phyloP scores from a whole-genome alignment of 1,140 invertebrate genomes.

The Adoxophyes honmai region DNA sequence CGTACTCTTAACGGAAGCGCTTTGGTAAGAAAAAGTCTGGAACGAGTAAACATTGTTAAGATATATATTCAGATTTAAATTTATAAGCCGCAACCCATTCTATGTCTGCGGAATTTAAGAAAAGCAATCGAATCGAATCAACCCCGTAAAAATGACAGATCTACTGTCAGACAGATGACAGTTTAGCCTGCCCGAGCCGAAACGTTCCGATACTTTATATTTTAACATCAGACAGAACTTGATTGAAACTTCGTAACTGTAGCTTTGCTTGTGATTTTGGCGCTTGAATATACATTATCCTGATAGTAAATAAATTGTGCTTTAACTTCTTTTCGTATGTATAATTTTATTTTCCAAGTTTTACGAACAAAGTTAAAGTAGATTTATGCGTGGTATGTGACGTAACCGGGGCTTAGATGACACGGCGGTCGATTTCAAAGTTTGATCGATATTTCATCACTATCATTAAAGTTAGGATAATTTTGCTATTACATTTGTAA shows the following conservation, averaged over 20 bases:
- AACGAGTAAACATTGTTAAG: slow-evolving; percentile 60
- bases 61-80: slow-evolving; percentile 17
- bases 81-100: background rate
- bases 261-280: too few relatives aligned
- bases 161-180: background rate
- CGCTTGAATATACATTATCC: background rate
- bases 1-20: slow-evolving; percentile 50
- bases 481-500: too few relatives aligned
- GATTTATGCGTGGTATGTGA: too few relatives aligned
- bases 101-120: slow-evolving; percentile 2
- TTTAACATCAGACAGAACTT: too few relatives aligned
- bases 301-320: too few relatives aligned
- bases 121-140: slow-evolving; percentile 13
- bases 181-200: background rate
- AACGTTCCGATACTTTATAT: background rate
- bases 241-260: too few relatives aligned
- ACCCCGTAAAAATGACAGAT: background rate
- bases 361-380: too few relatives aligned
- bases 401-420: too few relatives aligned
- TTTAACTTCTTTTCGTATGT: background rate
- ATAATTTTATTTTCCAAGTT: background rate
- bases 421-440: slow-evolving; percentile 5
- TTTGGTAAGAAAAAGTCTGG: slow-evolving; percentile 54
- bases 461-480: too few relatives aligned
- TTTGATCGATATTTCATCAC: background rate